Evolutionary conservation across 2,888 invertebrate genomes (phyloP), one percentile per base, ranked within the genome.

Genomic region (Cepaea hortensis): DNA sequence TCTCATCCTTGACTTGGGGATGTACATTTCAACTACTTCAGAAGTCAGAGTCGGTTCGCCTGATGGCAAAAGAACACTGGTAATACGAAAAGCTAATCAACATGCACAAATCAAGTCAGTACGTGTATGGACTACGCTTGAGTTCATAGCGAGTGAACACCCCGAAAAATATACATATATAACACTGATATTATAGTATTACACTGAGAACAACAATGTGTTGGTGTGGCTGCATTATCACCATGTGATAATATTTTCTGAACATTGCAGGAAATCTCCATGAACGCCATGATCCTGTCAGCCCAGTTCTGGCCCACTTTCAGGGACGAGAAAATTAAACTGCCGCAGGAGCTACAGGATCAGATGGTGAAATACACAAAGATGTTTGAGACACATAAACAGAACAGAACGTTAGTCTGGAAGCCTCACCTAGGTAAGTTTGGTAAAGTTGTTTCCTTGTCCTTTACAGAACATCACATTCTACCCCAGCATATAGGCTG

Each of bases 281-380:
- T 97, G 61, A 96, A 96, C 90, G 97, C 98, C 1, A 96, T 99
- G 95, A 98, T 99, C 90, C 95, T 99, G n/a, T 99, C 99, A 0
- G 98, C 98, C 3, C 98, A 99, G 94, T 99, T 99, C 95, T 99
- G 99, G 99, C 99, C 99, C 0, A 96, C 97, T 13, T 98, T 99
- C 91, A 97, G 98, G 93, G 98, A 98, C 94, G 98, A 98, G 95
- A 97, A 97, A 90, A 95, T 99, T 35, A 97, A 98, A 93, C 95
- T 99, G 80, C 98, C 98, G 0, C 96, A 96, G 61, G 96, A 96
- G 92, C 96, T 98, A 80, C 96, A 97, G 92, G 96, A 96, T 85
- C 97, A 98, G 93, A 96, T 98, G 90, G 96, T 97, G 88, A 96
- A 96, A 85, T 99, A 97, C 93, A 98, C 98, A 0, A 97, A 97